Base-by-base conservation (phyloP, 1,140 invertebrate species). In the Zaprionus ornatus region DNA sequence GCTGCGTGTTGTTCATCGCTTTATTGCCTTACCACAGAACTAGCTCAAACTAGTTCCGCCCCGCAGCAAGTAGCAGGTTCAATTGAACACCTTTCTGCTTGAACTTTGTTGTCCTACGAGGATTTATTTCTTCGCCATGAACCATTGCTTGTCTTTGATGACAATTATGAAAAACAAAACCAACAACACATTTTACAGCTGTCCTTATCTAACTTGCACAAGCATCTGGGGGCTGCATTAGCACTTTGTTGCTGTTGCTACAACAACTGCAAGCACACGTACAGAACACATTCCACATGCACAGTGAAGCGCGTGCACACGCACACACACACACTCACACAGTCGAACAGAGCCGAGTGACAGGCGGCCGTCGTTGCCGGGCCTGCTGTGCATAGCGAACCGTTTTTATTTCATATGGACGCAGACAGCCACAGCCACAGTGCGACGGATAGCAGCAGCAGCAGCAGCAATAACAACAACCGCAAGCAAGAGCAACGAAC, bases 361-460 rank as follows among this genome's bases (percentile, higher is more conserved):
- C 72, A 62, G 29, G 23, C 62, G 73, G 45, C 50, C 52, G 61
- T 42, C 60, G 48, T 32, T 40, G 45, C 37, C 52, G 61, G 32
- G 63, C 62, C 74, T 83, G 82, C 74, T 83, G 82, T 74, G 73
- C 79, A 91, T 88, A 91, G 74, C 68, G 91, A 78, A 91, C 81
- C 73, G 90, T 80, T 91, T 91, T 88, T 91, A 91, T 91, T 91
- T 88, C 90, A 91, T 91, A 91, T 56, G 67, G 52, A 64, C 60
- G 72, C 35, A 42, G 27, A 62, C 29, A 63, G 52, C 59, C 48
- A 65, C 45, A 50, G 45, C 45, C n/a, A 45, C 40, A 45, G 40
- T 17, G 40, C 40, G 40, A n/a, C 37, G 37, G 37, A 66, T 17
- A 29, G 15, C 56, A 67, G 50, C 50, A 61, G 40, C 60, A 74